Evolutionary conservation across 2,888 invertebrate species (phyloP), one percentile per base, ranked within the genome.

Genomic region (Hedya salicella): DNA sequence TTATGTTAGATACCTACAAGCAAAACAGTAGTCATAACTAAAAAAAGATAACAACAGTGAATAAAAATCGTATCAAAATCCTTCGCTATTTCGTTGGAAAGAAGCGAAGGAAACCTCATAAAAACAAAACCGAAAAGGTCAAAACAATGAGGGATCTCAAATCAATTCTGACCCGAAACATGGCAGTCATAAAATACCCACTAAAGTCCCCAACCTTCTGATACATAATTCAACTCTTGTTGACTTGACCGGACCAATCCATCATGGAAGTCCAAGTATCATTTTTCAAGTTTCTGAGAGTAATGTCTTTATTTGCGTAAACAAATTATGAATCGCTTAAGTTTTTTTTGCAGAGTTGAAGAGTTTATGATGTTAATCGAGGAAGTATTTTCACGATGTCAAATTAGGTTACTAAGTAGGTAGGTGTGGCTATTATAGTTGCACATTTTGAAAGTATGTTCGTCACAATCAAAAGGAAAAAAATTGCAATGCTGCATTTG

Each of bases 151-250:
- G 56, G 56, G 30, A 44, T 42, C 42, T 11, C 44, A n/a, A 57
- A 17, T 57, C 57, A 46, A 57, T 57, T 46, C 19, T 30, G 21
- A 40, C 39, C 48, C 49, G 30, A 36, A 36, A 54, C 42, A 40
- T 30, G 44, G 30, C n/a, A 11, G 30, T 16, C 16, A 17, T 44
- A 44, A 59, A 59, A 59, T 42, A 60, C 19, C 39, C 17, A 46
- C 30, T 17, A 16, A 16, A 14, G 16, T 32, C 40, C 32, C 46
- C 48, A n/a, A 46, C 21, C 50, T 39, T 36, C 46, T 59, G 36
- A 60, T 65, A 53, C 65, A 65, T 65, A 46, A 65, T 65, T 65
- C 65, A 65, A 42, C 42, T 60, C 65, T 46, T 53, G 59, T 60
- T 60, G 65, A 65, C 65, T 30, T 13, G 46, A 13, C 54, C 44